Percentiles rank a stretch among this genome's conserved stretches.
These are phyloP conservation scores for Cecropterus lyciades DNA, from an alignment of 1,140 invertebrate genomes.

Conservation along the genomic window DNA sequence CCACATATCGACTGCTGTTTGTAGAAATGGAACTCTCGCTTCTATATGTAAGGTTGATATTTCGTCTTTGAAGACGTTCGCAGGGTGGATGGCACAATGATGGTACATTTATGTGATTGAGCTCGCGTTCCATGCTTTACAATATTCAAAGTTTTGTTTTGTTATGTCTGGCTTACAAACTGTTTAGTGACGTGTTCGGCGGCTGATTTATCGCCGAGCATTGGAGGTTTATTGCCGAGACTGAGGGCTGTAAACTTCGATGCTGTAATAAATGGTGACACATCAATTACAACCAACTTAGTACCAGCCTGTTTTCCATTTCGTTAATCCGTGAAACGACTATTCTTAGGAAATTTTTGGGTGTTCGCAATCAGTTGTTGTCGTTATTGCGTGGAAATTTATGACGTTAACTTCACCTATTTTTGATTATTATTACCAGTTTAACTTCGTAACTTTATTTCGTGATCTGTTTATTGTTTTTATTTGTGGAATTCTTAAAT, in stretches of 20 bases:
- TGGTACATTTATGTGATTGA: slow-evolving; percentile 63
- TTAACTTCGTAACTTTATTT: slow-evolving; percentile 8
- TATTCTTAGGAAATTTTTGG: slow-evolving; percentile 41
- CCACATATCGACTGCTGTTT: slow-evolving; percentile 37
- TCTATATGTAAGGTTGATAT: slow-evolving; percentile 39
- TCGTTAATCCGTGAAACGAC: slow-evolving; percentile 40
- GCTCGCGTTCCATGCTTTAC: slow-evolving; percentile 59
- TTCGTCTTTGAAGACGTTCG: neutral
- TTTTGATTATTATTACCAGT: slow-evolving; percentile 7
- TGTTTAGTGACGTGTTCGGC: slow-evolving; percentile 56
- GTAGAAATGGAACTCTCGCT: slow-evolving; percentile 45
- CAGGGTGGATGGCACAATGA: slow-evolving; percentile 46
- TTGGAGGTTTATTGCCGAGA: slow-evolving; percentile 43
- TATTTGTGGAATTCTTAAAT: neutral
- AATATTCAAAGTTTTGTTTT: slow-evolving; percentile 62
- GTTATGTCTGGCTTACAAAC: slow-evolving; percentile 59
- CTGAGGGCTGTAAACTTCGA: slow-evolving; percentile 47
- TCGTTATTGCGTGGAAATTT: slow-evolving; percentile 16
- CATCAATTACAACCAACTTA: slow-evolving; percentile 55
- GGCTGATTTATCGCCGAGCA: slow-evolving; percentile 57
- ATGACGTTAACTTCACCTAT: neutral
- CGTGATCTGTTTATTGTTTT: slow-evolving; percentile 3
- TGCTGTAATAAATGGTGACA: slow-evolving; percentile 53
- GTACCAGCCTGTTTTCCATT: slow-evolving; percentile 33
- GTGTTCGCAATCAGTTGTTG: slow-evolving; percentile 36